A percentile compares a stretch with the other conserved stretches of the same genome.
Evolutionary conservation across 2,888 invertebrate species (phyloP).

Genomic region (Cremastobaeus sp.): DNA sequence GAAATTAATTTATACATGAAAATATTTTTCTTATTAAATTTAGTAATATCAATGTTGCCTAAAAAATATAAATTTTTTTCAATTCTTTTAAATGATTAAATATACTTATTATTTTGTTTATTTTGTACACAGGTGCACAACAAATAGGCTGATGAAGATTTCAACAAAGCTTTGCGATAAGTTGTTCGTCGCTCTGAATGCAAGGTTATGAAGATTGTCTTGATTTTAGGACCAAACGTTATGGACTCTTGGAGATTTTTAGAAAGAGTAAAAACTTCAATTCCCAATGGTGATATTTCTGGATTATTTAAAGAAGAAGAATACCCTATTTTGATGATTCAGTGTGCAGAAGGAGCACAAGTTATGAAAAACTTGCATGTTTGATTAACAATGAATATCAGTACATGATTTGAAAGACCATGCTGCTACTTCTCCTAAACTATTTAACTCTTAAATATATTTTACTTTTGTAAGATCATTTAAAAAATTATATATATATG

Average conservation of each 20-base stretch:
- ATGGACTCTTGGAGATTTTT: constrained; percentile 99
- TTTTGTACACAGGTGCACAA: constrained; percentile 96
- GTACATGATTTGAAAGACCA: constrained; percentile 98
- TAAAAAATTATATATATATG: no score
- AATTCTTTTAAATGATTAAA: no score
- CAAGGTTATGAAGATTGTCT: constrained; percentile 98
- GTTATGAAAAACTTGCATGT: constrained; percentile 99
- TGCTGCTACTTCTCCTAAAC: constrained; percentile 98
- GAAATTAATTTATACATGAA: no score
- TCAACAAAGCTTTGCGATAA: constrained; percentile 97
- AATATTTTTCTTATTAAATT: no score
- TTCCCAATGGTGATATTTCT: constrained; percentile 99
- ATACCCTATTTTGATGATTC: constrained; percentile 99
- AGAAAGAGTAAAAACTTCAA: constrained; percentile 98
- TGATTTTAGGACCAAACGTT: constrained; percentile 99
- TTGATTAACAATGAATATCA: constrained; percentile 99
- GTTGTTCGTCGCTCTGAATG: constrained; percentile 92
- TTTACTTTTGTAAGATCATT: no score
- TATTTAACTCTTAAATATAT: no score
- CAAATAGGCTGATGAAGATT: constrained; percentile 98
- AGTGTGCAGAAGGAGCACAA: constrained; percentile 99
- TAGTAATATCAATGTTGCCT: no score
- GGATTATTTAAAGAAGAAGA: constrained; percentile 98
- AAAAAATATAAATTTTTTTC: no score
- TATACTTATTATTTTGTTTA: background rate